Evolutionary conservation across 2,888 invertebrate genomes (phyloP).

Genomic region (Andrena trimmerana): DNA sequence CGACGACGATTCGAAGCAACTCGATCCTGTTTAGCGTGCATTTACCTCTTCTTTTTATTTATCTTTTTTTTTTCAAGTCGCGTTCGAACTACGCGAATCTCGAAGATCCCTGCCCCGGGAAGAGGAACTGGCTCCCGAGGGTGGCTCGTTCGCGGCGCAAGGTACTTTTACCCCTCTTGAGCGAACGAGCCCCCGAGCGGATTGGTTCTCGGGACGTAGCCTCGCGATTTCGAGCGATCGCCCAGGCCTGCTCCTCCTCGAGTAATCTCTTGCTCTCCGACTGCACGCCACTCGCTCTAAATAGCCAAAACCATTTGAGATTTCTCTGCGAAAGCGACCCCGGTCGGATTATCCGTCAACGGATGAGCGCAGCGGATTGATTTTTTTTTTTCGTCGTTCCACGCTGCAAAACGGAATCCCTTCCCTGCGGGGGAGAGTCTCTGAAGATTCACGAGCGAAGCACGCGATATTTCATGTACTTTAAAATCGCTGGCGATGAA

Average conservation of each 20-base stretch:
- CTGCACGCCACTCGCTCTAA: slow-evolving; percentile 70
- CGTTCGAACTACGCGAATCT: slow-evolving; percentile 42
- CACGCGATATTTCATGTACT: background rate
- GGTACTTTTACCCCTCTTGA: background rate
- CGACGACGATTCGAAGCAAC: slow-evolving; percentile 30
- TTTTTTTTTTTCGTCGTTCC: slow-evolving; percentile 30
- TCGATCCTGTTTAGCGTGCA: slow-evolving; percentile 44
- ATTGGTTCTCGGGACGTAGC: slow-evolving; percentile 11
- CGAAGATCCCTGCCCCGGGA: slow-evolving; percentile 12
- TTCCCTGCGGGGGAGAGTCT: background rate
- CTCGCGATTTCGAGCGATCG: slow-evolving; percentile 37
- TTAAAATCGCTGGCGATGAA: background rate
- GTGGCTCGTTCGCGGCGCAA: background rate
- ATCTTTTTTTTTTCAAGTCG: slow-evolving; percentile 47
- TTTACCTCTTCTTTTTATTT: slow-evolving; percentile 21
- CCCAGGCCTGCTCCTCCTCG: slow-evolving; percentile 46
- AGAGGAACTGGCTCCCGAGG: background rate
- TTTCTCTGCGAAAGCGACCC: slow-evolving; percentile 62
- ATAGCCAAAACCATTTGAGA: slow-evolving; percentile 68
- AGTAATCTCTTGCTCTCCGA: slow-evolving; percentile 63
- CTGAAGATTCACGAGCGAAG: background rate
- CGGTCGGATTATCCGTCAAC: slow-evolving; percentile 75
- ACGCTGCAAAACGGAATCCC: slow-evolving; percentile 34
- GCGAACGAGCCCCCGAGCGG: slow-evolving; percentile 8
- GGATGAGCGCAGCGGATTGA: slow-evolving; percentile 43